These are phyloP conservation scores for Pseudorhiza aurosa DNA, from an alignment of 30 jellyfish, hydroid and myxozoan species.

Conservation along the genomic window DNA sequence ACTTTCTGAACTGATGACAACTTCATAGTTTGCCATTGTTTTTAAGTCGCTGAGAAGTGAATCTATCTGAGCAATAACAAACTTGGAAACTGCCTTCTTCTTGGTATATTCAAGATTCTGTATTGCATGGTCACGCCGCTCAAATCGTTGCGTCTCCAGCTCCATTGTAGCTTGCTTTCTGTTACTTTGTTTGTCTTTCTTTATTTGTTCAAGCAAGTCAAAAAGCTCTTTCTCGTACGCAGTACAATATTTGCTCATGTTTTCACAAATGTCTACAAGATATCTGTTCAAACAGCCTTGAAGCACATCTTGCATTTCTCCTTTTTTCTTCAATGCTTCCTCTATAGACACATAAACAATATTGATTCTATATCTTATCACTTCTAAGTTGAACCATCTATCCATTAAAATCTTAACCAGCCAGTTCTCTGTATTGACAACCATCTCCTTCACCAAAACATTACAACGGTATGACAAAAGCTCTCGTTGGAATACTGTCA, in stretches of 20 bases:
- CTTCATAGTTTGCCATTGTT: constrained; percentile 1
- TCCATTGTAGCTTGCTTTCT: constrained; percentile 43
- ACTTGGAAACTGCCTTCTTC: constrained; percentile 46
- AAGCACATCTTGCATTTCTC: neutral
- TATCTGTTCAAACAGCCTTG: constrained; percentile 3
- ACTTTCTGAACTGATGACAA: constrained; percentile 14
- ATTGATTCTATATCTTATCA: constrained; percentile 29
- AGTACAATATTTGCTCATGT: constrained; percentile 7
- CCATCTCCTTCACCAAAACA: constrained; percentile 9
- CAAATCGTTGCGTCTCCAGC: constrained; percentile 24
- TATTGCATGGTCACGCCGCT: constrained; percentile 16
- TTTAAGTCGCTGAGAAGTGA: constrained; percentile 10
- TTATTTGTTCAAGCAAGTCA: constrained; percentile 1
- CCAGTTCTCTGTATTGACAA: constrained; percentile 24
- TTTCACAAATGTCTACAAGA: constrained; percentile 13
- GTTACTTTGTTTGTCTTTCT: constrained; percentile 17
- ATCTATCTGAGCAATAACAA: constrained; percentile 49
- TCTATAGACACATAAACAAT: constrained; percentile 22
- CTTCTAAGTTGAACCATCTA: constrained; percentile 49
- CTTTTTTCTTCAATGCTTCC: constrained; percentile 18
- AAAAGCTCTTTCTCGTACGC: constrained; percentile 34
- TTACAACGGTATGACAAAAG: neutral
- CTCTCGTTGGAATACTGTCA: constrained; percentile 45
- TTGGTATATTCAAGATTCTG: constrained; percentile 2
- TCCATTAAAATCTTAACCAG: constrained; percentile 1